Conservation (phyloP, 2,113 vertebrate genomes). For the Limanda limanda region DNA sequence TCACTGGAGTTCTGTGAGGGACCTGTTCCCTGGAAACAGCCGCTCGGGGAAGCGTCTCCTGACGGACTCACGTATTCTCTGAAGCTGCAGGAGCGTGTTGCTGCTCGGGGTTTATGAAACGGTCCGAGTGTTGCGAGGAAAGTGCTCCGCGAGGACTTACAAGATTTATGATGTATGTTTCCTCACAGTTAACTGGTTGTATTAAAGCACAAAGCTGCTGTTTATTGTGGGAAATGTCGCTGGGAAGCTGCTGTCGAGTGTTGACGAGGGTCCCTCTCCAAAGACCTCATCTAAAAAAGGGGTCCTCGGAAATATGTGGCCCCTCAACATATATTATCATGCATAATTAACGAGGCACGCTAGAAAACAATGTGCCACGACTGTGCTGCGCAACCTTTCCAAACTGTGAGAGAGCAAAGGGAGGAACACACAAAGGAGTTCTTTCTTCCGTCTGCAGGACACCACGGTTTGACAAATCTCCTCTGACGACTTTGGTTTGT, state of each 20-base stretch:
- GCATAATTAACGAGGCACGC: slow-evolving; percentile 27
- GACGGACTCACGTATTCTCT: neutral
- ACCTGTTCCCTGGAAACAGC: neutral
- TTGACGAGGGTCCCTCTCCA: slow-evolving; percentile 25
- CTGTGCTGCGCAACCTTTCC: neutral
- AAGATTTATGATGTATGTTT: neutral
- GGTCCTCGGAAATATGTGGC: slow-evolving; percentile 32
- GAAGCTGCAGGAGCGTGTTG: neutral
- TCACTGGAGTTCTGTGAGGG: neutral
- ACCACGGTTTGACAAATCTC: neutral
- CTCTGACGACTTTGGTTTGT: slow-evolving; percentile 9
- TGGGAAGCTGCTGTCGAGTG: slow-evolving; percentile 27
- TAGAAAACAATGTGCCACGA: neutral
- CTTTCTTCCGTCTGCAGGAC: slow-evolving; percentile 24
- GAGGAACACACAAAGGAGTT: slow-evolving; percentile 11
- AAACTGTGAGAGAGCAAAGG: slow-evolving; percentile 6
- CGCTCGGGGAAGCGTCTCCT: neutral
- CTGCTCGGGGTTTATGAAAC: neutral
- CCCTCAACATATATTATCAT: slow-evolving; percentile 60
- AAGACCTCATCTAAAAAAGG: neutral
- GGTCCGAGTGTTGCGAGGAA: neutral
- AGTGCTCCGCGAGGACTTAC: neutral
- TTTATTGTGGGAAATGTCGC: slow-evolving; percentile 56
- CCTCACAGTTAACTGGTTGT: slow-evolving; percentile 27
- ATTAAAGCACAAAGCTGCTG: slow-evolving; percentile 35